Conservation (phyloP, 2,113 vertebrate species). For the Daboia siamensis region DNA sequence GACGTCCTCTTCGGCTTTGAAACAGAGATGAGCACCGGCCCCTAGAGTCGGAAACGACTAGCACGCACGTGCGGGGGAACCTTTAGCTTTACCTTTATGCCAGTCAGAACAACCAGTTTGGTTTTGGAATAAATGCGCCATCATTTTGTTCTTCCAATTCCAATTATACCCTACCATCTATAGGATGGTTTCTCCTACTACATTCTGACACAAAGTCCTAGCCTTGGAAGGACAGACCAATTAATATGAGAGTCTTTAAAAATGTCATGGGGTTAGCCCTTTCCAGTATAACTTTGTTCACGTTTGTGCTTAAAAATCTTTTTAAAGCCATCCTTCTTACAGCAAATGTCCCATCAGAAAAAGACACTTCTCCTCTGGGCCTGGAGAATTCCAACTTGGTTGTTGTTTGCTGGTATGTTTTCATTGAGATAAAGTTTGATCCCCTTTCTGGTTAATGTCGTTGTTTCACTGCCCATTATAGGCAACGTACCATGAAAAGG, state of each 20-base stretch:
- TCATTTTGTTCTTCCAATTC: background rate
- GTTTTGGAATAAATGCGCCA: background rate
- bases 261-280: background rate
- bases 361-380: constrained; percentile 28
- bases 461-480: constrained; percentile 66
- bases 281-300: background rate
- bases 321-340: background rate
- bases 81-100: too few species aligned
- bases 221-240: background rate
- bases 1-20: too few species aligned
- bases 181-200: background rate
- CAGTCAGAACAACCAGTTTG: background rate
- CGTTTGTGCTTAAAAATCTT: background rate
- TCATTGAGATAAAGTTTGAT: constrained; percentile 71
- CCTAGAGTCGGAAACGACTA: too few species aligned
- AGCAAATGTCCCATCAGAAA: background rate
- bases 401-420: constrained; percentile 65
- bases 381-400: constrained; percentile 66
- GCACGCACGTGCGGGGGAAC: too few species aligned
- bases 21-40: too few species aligned
- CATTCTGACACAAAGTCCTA: background rate
- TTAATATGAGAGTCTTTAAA: background rate
- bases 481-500: constrained; percentile 63
- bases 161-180: background rate
- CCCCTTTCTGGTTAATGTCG: constrained; percentile 60